Evolutionary conservation across 1,140 invertebrate genomes (phyloP).

Genomic region (Himalopsyche phryganea): DNA sequence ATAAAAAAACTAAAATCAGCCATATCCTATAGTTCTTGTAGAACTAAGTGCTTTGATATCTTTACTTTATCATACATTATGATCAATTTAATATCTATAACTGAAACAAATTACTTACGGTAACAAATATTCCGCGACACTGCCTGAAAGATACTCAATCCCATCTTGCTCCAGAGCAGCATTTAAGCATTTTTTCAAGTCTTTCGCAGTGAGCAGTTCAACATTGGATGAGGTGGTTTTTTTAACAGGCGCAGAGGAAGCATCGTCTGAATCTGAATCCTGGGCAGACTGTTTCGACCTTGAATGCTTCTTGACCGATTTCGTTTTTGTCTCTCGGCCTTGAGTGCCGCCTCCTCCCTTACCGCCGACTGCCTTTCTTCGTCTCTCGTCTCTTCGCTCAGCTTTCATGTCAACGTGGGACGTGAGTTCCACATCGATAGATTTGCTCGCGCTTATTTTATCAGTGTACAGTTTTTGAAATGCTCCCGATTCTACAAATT

Average conservation of each 20-base stretch:
- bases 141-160: constrained; percentile 59
- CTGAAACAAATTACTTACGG: too few species aligned
- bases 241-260: constrained; percentile 41
- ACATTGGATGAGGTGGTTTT: constrained; percentile 45
- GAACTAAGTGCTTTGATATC: too few species aligned
- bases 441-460: constrained; percentile 51
- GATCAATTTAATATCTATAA: too few species aligned
- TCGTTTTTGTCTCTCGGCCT: constrained; percentile 93
- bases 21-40: too few species aligned
- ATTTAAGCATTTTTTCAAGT: constrained; percentile 65
- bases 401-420: constrained; percentile 57
- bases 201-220: constrained; percentile 64
- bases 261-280: constrained; percentile 63
- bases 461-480: constrained; percentile 63
- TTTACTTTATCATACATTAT: too few species aligned
- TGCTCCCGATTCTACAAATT: constrained; percentile 64
- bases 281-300: constrained; percentile 49
- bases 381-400: constrained; percentile 80
- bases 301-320: constrained; percentile 80
- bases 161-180: constrained; percentile 62
- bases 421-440: constrained; percentile 42
- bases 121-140: constrained; percentile 60
- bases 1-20: too few species aligned
- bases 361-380: constrained; percentile 81
- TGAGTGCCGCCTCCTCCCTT: constrained; percentile 88